phyloP scores from a whole-genome alignment of 2,797 vertebrate species.

The Salarias fasciatus region DNA sequence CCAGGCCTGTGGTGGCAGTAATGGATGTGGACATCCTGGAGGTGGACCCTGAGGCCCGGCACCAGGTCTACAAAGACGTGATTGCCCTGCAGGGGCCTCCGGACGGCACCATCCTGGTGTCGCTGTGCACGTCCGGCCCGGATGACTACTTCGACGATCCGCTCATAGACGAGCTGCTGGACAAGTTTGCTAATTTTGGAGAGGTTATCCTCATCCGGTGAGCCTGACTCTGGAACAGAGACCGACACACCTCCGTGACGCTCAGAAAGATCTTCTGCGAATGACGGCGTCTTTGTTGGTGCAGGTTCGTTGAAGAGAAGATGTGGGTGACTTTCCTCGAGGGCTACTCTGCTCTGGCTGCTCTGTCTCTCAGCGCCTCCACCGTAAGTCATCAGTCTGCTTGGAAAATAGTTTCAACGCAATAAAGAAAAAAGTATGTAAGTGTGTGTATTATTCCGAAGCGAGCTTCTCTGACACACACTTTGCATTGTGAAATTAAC shows the following conservation, averaged over 20 bases:
- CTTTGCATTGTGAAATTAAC: background rate
- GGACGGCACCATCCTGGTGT: conserved; percentile 94
- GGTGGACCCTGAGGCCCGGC: conserved; percentile 93
- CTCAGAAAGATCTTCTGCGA: background rate
- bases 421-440: too few species aligned
- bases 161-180: conserved; percentile 95
- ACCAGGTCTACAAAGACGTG: conserved; percentile 95
- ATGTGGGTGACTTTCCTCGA: conserved; percentile 99
- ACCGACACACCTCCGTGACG: background rate
- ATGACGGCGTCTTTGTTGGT: conserved; percentile 13
- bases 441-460: too few species aligned
- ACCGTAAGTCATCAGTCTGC: conserved; percentile 68
- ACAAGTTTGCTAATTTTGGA: conserved; percentile 92
- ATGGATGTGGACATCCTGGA: conserved; percentile 96
- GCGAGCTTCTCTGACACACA: too few species aligned
- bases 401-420: background rate
- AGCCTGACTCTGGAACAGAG: conserved; percentile 17
- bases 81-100: conserved; percentile 94
- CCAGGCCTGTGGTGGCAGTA: conserved; percentile 93
- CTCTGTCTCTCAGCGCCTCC: conserved; percentile 87
- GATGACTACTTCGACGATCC: conserved; percentile 91
- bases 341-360: conserved; percentile 94
- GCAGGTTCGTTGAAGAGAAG: conserved; percentile 97
- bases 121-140: conserved; percentile 87
- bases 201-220: conserved; percentile 98